Conservation (phyloP, 2,888 invertebrate species). For the Danaus chrysippus region DNA sequence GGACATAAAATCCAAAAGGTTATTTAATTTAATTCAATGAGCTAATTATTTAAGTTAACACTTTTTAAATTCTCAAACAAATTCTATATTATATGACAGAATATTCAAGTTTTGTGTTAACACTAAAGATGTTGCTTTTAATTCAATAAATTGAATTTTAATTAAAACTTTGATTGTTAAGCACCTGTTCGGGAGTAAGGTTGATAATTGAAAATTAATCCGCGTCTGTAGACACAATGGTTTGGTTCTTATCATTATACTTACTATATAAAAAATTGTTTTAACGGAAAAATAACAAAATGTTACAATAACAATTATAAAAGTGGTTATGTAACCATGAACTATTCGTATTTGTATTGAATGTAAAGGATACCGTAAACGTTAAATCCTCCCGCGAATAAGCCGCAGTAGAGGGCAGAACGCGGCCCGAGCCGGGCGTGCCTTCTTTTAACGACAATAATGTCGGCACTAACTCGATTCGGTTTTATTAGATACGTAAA, state of each 20-base stretch:
- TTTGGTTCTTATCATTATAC: too few relatives aligned
- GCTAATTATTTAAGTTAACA: too few relatives aligned
- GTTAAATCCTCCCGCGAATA: slow-evolving; percentile 44
- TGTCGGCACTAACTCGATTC: slow-evolving; percentile 39
- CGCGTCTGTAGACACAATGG: too few relatives aligned
- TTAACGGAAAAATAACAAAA: too few relatives aligned
- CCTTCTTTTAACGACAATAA: slow-evolving; percentile 31
- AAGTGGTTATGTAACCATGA: neutral
- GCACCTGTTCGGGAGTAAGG: slow-evolving; percentile 12
- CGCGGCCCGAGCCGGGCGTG: slow-evolving; percentile 56
- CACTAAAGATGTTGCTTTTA: neutral
- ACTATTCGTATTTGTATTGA: slow-evolving; percentile 31
- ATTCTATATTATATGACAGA: too few relatives aligned
- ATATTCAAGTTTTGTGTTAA: neutral
- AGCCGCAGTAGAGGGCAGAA: slow-evolving; percentile 62
- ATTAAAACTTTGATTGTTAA: slow-evolving; percentile 26
- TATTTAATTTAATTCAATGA: neutral
- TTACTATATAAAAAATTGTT: too few relatives aligned
- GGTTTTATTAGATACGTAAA: slow-evolving; percentile 36
- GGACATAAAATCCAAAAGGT: neutral
- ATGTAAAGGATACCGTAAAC: slow-evolving; percentile 41
- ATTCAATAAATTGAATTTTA: slow-evolving; percentile 17
- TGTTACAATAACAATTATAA: neutral
- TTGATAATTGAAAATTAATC: neutral
- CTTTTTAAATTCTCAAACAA: too few relatives aligned